Evolutionary conservation across 2,888 invertebrate species (phyloP).

Genomic region (Tetragnatha montana): DNA sequence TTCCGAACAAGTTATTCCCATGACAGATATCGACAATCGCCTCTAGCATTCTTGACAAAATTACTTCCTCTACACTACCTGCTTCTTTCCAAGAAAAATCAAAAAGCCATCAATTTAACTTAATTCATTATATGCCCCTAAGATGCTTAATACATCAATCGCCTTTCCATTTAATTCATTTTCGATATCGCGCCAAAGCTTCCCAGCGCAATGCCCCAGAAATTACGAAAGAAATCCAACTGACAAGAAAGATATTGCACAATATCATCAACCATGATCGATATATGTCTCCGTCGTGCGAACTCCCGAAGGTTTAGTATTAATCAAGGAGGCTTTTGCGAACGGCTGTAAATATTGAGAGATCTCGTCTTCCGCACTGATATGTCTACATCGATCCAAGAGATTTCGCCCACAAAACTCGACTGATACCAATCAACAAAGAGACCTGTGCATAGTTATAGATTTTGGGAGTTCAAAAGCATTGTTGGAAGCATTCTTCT

Average conservation of each 20-base stretch:
- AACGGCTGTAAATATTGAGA: slow-evolving; percentile 62
- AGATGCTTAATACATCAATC: background rate
- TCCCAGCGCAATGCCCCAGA: slow-evolving; percentile 4
- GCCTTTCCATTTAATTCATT: slow-evolving; percentile 30
- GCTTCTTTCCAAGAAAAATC: background rate
- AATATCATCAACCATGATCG: slow-evolving; percentile 56
- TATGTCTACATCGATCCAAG: slow-evolving; percentile 31
- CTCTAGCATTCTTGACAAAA: background rate
- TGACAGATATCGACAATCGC: too few species aligned
- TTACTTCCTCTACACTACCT: background rate
- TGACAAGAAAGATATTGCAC: slow-evolving; percentile 45
- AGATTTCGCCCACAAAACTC: slow-evolving; percentile 3
- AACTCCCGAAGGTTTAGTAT: slow-evolving; percentile 46
- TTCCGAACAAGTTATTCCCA: too few species aligned
- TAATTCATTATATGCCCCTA: background rate
- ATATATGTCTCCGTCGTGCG: slow-evolving; percentile 40
- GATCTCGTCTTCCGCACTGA: slow-evolving; percentile 46
- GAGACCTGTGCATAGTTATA: background rate
- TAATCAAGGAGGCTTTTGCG: slow-evolving; percentile 42
- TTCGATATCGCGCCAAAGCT: slow-evolving; percentile 29
- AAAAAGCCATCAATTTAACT: background rate
- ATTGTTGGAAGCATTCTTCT: background rate
- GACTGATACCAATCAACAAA: slow-evolving; percentile 38
- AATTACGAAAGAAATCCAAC: slow-evolving; percentile 50
- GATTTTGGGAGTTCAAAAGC: background rate